Evolutionary conservation across 2,113 vertebrate species (phyloP).

Genomic region (Acanthochromis polyacanthus): DNA sequence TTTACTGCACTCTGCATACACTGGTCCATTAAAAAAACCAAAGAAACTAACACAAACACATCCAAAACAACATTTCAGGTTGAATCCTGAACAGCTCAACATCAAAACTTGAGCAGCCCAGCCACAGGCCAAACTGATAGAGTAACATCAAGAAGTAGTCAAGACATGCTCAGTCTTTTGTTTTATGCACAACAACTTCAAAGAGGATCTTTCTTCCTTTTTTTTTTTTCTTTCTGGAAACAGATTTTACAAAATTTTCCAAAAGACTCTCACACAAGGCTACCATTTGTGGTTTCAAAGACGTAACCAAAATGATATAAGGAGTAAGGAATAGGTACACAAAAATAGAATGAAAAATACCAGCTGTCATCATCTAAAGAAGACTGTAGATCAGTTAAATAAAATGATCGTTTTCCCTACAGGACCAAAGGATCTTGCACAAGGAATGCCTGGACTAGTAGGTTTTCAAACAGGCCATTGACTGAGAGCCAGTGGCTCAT

Average conservation of each 20-base stretch:
- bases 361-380: not conserved
- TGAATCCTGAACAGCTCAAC: not conserved
- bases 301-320: too few relatives aligned
- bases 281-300: not conserved
- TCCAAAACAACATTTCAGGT: not conserved
- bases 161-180: not conserved
- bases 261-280: too few relatives aligned
- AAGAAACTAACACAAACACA: not conserved
- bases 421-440: conserved; percentile 20
- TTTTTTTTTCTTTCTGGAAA: too few relatives aligned
- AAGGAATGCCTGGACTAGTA: conserved; percentile 5
- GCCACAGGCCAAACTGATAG: not conserved
- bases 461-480: conserved; percentile 67
- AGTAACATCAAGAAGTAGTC: not conserved
- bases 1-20: not conserved
- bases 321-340: too few relatives aligned
- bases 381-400: conserved; percentile 14
- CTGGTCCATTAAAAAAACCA: too few relatives aligned
- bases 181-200: too few relatives aligned
- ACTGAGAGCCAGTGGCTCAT: conserved; percentile 25
- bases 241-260: too few relatives aligned
- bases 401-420: conserved; percentile 22
- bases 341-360: not conserved
- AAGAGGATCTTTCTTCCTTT: too few relatives aligned
- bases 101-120: not conserved